phyloP scores from a whole-genome alignment of 2,797 vertebrate genomes.

The Lutjanus campechanus region DNA sequence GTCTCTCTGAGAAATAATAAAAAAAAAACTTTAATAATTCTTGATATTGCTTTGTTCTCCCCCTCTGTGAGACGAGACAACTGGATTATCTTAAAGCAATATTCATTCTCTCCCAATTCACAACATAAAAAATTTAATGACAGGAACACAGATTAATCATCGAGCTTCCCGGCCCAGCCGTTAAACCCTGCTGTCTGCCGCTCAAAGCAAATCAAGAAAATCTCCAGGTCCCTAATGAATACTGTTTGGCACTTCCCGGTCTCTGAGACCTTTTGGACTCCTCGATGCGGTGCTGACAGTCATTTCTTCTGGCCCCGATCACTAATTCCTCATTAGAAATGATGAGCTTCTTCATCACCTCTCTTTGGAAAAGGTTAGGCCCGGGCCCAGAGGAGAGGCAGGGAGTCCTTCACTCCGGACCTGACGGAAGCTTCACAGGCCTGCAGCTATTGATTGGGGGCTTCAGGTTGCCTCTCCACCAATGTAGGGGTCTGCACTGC shows the following conservation, averaged over 20 bases:
- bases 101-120: conserved; percentile 57
- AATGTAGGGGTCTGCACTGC: conserved; percentile 85
- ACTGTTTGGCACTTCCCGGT: conserved; percentile 69
- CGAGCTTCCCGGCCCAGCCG: conserved; percentile 34
- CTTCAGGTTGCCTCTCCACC: conserved; percentile 87
- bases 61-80: conserved; percentile 37
- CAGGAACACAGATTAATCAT: conserved; percentile 66
- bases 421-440: conserved; percentile 82
- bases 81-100: conserved; percentile 68
- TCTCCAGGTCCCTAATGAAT: conserved; percentile 70
- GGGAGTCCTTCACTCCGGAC: conserved; percentile 81
- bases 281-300: conserved; percentile 70
- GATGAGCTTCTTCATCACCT: conserved; percentile 89
- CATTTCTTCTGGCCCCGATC: conserved; percentile 78
- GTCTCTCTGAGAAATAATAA: conserved; percentile 9
- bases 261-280: conserved; percentile 72
- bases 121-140: conserved; percentile 54
- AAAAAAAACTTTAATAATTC: conserved; percentile 45
- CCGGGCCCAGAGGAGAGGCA: conserved; percentile 76
- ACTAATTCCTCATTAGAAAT: conserved; percentile 90
- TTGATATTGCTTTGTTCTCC: conserved; percentile 61
- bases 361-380: conserved; percentile 88
- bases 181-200: conserved; percentile 53
- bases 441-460: conserved; percentile 86
- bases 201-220: conserved; percentile 65